Base-by-base conservation (phyloP, 2,113 vertebrate genomes). In the human (Homo sapiens) region DNA sequence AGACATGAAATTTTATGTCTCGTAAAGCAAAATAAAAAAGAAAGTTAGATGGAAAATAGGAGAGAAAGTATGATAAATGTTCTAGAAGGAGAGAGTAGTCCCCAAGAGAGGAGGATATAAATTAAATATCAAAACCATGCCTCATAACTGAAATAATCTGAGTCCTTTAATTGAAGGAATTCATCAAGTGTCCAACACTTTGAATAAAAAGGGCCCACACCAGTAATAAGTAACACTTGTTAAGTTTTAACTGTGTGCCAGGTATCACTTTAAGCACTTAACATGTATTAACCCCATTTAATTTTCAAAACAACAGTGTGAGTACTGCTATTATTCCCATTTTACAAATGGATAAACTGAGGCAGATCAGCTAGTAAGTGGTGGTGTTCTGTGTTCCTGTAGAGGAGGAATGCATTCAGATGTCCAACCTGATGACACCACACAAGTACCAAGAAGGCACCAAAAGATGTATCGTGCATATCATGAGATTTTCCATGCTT, bases 131-230 rank as follows among this genome's bases (percentile, higher is more conserved):
- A 78, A 84, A 93, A 76, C 50, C 12, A 85, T 68, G 45, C 79
- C 14, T 84, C 52, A 27, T 92, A 78, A 55, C 35, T 92, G 38
- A 50, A 89, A 55, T 89, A 90, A 72, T 20, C 35, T n/a, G 84
- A 90, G 50, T 91, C 30, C 38, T 61, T 93, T 84, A 79, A 91
- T 79, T 92, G 57, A 83, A 89, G 72, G 23, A 83, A 64, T 32
- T 91, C 70, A 40, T 32, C 30, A 59, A 81, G 22, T 55, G 4
- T 4, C 45, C 45, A 35, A 73, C 35, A 86, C 57, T 90, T 86
- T 43, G 14, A 48, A 75, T 90, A 30, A 48, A 86, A 61, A 85
- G 43, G 8, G 13, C 40, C 85, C 48, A 83, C 30, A 79, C 10
- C 23, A 40, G 27, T 90, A 82, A 70, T 10, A 35, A 72, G 6